Percentiles rank a stretch among this genome's conserved stretches.
phyloP scores from a whole-genome alignment of 2,797 vertebrate genomes.

The Typhlichthys eigenmanni region DNA sequence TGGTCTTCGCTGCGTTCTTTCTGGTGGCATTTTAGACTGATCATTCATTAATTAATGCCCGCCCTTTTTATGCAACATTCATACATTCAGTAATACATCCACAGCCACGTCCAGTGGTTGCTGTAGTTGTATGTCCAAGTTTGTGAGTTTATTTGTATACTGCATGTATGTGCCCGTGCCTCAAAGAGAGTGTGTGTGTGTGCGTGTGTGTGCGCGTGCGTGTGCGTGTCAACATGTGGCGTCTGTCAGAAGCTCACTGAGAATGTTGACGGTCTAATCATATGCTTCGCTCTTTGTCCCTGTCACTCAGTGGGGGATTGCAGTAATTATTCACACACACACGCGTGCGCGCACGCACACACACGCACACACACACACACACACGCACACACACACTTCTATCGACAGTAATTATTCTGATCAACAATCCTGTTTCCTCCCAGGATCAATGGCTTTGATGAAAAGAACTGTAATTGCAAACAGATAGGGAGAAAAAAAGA shows the following conservation, averaged over 20 bases:
- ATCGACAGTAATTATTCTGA: constrained; percentile 79
- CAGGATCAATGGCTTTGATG: constrained; percentile 75
- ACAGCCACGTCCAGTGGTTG: background rate
- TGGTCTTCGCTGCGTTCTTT: no score
- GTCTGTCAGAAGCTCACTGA: constrained; percentile 65
- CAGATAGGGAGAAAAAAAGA: constrained; percentile 18
- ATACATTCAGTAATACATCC: background rate
- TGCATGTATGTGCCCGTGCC: background rate
- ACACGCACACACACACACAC: background rate
- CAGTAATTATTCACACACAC: constrained; percentile 76
- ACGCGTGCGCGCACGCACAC: constrained; percentile 52
- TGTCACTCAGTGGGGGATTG: constrained; percentile 71
- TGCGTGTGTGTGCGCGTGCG: constrained; percentile 14
- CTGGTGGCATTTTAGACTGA: no score
- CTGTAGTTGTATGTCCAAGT: background rate
- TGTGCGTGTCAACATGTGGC: constrained; percentile 43
- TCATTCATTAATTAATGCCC: no score
- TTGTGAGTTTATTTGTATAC: constrained; percentile 30
- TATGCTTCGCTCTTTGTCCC: constrained; percentile 64
- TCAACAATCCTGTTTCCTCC: constrained; percentile 80
- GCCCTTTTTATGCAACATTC: no score
- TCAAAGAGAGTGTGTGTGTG: constrained; percentile 5
- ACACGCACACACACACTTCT: constrained; percentile 17
- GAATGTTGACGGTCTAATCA: constrained; percentile 77
- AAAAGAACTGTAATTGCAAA: constrained; percentile 38